These are phyloP conservation scores for Pitta sordida DNA, from an alignment of 2,113 vertebrate genomes.

Conservation along the genomic window DNA sequence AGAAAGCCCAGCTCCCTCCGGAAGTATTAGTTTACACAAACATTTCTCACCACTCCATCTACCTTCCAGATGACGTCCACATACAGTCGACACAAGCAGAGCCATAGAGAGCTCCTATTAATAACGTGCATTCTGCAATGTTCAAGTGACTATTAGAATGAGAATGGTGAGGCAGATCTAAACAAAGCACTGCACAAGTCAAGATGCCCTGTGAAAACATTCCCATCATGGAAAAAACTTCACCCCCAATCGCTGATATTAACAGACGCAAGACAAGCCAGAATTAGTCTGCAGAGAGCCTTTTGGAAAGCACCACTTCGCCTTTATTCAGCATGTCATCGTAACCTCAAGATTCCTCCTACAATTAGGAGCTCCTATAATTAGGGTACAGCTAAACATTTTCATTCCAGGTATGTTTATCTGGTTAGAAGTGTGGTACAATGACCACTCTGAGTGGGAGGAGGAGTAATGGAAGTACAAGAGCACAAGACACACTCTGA, in stretches of 20 bases:
- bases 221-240: background rate
- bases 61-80: rapidly evolving
- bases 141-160: background rate
- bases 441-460: background rate
- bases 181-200: background rate
- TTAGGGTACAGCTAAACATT: background rate
- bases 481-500: background rate
- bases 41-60: background rate
- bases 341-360: background rate
- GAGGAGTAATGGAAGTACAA: background rate
- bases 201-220: background rate
- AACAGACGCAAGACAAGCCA: background rate
- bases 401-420: background rate
- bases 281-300: background rate
- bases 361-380: background rate
- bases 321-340: background rate
- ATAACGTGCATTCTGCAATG: background rate
- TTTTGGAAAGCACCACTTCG: background rate
- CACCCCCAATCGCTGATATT: background rate
- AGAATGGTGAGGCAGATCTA: background rate
- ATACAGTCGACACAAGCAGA: background rate
- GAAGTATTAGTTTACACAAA: background rate
- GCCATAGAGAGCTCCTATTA: background rate
- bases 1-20: background rate
- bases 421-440: background rate